Base-by-base conservation (phyloP, 2,888 invertebrate species). In the Diadromus collaris region DNA sequence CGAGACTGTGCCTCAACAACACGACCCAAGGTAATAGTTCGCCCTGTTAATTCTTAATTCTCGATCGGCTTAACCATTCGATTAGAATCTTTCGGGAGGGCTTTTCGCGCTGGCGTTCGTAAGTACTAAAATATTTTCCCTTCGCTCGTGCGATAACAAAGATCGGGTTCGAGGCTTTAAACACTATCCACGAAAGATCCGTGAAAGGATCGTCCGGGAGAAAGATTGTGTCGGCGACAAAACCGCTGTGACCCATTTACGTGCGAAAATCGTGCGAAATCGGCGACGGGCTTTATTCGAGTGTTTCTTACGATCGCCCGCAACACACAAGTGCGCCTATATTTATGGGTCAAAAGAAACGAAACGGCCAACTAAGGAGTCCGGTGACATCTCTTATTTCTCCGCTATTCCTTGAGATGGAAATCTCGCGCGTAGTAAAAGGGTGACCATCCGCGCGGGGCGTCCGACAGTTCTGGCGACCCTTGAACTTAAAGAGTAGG, bases 21-120 rank as follows among this genome's bases (percentile, higher is more conserved):
- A 63, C 84, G 7, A 65, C 86, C 3, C 85, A 85, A 86, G 88
- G 89, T 89, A 84, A 69, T 61, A 38, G 56, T 51, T 34, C 21
- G 46, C 10, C 7, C 24, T 7, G 41, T 38, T 24, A 24, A 71
- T 71, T 72, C 76, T 46, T 48, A 41, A 77, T 54, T 34, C 56
- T 24, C 46, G 27, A 76, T 70, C 70, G 6, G 13, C 63, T 44
- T 63, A 46, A 13, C 34, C n/a, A 6, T 19, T 10, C 16, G 63
- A 79, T 76, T 13, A 69, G 38, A 65, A 72, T 77, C 73, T 61
- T 16, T 38, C 24, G 24, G 56, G 61, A 13, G 38, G 38, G 21
- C 16, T 56, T 75, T 79, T 63, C 61, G 46, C 61, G 34, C 70
- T 2, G 38, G 5, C 54, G 60, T 48, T 16, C 4, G 48, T 48